These are phyloP conservation scores for Cladopsammia gracilis DNA, from an alignment of 64 coral and sea anemone genomes.

Conservation along the genomic window DNA sequence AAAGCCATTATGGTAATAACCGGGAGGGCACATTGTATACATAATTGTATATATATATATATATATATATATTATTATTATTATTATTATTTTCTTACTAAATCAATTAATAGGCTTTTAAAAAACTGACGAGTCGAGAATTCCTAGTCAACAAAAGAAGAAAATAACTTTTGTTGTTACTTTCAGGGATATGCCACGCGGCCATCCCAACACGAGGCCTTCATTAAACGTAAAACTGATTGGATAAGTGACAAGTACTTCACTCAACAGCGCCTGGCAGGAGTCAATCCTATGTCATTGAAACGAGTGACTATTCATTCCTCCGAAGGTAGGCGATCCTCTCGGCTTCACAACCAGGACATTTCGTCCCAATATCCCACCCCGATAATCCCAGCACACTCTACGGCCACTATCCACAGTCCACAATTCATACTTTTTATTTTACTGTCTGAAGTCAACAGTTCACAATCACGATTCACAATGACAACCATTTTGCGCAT, in stretches of 20 bases:
- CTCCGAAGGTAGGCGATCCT: neutral
- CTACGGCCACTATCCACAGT: neutral
- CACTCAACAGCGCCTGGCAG: constrained; percentile 54
- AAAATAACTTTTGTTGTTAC: neutral
- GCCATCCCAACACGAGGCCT: constrained; percentile 35
- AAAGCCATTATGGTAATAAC: too few relatives aligned
- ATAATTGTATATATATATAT: too few relatives aligned
- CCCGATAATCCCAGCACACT: neutral
- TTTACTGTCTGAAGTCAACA: neutral
- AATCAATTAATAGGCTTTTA: too few relatives aligned
- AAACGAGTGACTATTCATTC: constrained; percentile 21
- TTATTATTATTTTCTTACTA: too few relatives aligned
- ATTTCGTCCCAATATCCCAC: too few relatives aligned
- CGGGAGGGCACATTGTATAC: too few relatives aligned
- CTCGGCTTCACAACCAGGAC: neutral
- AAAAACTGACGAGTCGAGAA: too few relatives aligned
- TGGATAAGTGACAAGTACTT: constrained; percentile 69
- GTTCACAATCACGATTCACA: too few relatives aligned
- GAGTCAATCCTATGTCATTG: constrained; percentile 58
- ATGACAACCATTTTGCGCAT: too few relatives aligned
- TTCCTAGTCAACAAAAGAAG: too few relatives aligned
- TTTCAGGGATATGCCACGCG: neutral
- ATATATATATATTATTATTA: too few relatives aligned
- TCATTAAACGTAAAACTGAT: constrained; percentile 13
- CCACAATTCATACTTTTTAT: too few relatives aligned